Conservation (phyloP, 2,888 invertebrate genomes). For the Folsomia manolachei region DNA sequence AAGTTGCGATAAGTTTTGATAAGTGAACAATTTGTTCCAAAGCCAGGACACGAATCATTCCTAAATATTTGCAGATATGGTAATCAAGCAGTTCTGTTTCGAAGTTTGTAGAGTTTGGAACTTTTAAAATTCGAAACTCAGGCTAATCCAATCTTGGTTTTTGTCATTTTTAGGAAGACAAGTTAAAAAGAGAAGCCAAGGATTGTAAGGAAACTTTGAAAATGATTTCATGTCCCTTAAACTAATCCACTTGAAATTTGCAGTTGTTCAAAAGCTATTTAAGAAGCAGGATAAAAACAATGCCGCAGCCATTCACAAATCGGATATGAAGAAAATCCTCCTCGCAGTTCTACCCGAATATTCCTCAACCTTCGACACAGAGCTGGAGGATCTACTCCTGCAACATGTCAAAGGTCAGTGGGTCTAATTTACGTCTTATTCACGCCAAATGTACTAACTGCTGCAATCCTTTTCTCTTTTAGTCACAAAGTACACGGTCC, state of each 20-base stretch:
- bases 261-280: slow-evolving; percentile 45
- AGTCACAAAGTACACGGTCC: slow-evolving; percentile 44
- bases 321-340: slow-evolving; percentile 36
- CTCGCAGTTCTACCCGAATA: slow-evolving; percentile 31
- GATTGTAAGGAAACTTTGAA: slow-evolving; percentile 38
- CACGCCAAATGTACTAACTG: too few relatives aligned
- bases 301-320: slow-evolving; percentile 35
- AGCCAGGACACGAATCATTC: too few relatives aligned
- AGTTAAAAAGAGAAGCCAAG: slow-evolving; percentile 35
- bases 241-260: background rate
- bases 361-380: slow-evolving; percentile 17
- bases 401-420: slow-evolving; percentile 39
- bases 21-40: too few relatives aligned
- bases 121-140: too few relatives aligned
- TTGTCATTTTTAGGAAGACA: slow-evolving; percentile 34
- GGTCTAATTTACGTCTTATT: too few relatives aligned
- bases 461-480: background rate
- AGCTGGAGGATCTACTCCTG: slow-evolving; percentile 33
- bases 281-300: slow-evolving; percentile 37
- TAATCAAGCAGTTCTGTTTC: too few relatives aligned
- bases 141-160: too few relatives aligned
- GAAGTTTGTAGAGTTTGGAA: too few relatives aligned
- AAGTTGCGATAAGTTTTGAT: too few relatives aligned
- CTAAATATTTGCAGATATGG: too few relatives aligned
- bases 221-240: too few relatives aligned